Evolutionary conservation across 2,797 vertebrate genomes (phyloP).

Genomic region (Percopsis omiscomaycus): DNA sequence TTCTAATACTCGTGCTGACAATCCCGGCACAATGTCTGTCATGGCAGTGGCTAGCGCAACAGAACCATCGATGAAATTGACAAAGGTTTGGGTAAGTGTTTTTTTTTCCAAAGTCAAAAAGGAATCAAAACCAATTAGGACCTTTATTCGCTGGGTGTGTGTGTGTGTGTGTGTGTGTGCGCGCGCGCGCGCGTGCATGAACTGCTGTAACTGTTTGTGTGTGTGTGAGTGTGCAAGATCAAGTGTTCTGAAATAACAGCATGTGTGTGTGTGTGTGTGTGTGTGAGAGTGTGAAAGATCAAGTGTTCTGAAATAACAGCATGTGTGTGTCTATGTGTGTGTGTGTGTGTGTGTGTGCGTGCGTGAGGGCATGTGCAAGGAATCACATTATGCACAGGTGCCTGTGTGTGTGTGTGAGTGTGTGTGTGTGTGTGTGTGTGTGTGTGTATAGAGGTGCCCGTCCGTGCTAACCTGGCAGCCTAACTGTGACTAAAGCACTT

Average conservation of each 20-base stretch:
- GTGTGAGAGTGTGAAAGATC: background rate
- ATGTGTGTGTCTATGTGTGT: background rate
- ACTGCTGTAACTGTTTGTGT: background rate
- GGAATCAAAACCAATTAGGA: conserved; percentile 25
- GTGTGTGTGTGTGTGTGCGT: background rate
- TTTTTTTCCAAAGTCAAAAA: conserved; percentile 25
- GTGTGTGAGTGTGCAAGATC: background rate
- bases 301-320: no score
- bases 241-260: no score
- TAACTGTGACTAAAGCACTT: conserved; percentile 38
- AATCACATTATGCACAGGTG: no score
- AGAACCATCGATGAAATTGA: conserved; percentile 4
- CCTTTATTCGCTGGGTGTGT: background rate
- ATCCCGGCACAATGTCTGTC: conserved; percentile 14
- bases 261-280: background rate
- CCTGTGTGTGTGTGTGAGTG: background rate
- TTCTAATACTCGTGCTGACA: conserved; percentile 36
- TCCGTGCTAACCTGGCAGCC: conserved; percentile 24
- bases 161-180: conserved; percentile 1
- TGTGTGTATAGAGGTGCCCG: background rate
- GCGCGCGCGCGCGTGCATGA: background rate
- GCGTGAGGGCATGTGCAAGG: background rate
- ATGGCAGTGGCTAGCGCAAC: background rate
- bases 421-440: conserved; percentile 4
- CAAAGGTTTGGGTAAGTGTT: conserved; percentile 1